Evolutionary conservation across 92 coral and sea anemone species (phyloP), one percentile per base, ranked within the genome.

Genomic region (Bergia sp.): DNA sequence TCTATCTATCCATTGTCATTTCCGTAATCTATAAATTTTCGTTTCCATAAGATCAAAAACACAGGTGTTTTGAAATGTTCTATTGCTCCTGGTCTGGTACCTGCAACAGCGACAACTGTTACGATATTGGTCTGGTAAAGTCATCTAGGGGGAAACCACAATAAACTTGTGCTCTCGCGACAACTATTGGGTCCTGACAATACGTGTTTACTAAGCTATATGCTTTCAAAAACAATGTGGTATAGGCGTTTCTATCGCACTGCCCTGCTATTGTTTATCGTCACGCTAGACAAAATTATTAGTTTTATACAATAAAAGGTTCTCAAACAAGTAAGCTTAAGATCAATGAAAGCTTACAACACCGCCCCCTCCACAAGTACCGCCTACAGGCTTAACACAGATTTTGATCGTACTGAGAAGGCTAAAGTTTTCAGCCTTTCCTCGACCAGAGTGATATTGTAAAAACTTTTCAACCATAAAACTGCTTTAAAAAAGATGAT

Each of bases 241-340:
- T 13, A 36, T 7, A 38, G 47, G 21, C 43, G 38, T 29, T 42
- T 42, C 39, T 7, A 77, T 20, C 13, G 37, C 13, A 77, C 37
- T 58, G 12, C 81, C 50, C 44, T 10, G 53, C 29, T 77, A 29
- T 23, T 47, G 69, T 61, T 39, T 40, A 13, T 38, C 55, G 81
- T 44, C 55, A 77, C 81, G 81, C 55, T 77, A 77, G 81, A 77
- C 81, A 77, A 44, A 42, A 77, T 58, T 13, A 4, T 3, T 5
- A 40, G 50, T 11, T 5, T 77, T 38, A 21, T 42, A 44, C 20
- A 41, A 77, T 18, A 12, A 44, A 21, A 21, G 36, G 37, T 42
- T 77, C 43, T 21, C 36, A 77, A 44, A 77, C 38, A 77, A 42
- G 21, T 41, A 39, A 41, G 69, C 38, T 10, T 21, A 45, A 42